These are phyloP conservation scores for Caerostris darwini DNA, from an alignment of 1,140 invertebrate genomes.

Conservation along the genomic window DNA sequence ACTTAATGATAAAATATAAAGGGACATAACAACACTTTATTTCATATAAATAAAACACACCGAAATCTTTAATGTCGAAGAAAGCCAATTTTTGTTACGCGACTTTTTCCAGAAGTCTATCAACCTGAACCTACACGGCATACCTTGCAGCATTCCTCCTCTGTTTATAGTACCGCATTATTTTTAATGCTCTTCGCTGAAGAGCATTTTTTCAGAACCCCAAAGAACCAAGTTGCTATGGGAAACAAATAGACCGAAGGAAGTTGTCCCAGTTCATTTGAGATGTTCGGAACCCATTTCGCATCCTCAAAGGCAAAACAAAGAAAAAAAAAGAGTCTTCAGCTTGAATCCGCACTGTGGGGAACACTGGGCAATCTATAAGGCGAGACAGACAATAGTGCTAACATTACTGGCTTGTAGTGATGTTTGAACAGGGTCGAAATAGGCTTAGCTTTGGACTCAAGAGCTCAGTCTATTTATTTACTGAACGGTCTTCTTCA, in stretches of 20 bases:
- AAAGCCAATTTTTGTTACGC: too few species aligned
- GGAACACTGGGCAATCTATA: constrained; percentile 55
- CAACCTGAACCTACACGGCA: not conserved
- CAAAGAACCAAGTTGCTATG: constrained; percentile 30
- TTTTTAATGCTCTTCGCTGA: not conserved
- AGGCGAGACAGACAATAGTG: constrained; percentile 69
- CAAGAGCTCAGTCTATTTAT: constrained; percentile 73
- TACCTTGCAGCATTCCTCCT: not conserved
- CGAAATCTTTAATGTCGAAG: too few species aligned
- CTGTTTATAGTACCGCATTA: not conserved
- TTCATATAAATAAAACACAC: too few species aligned
- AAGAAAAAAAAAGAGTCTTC: constrained; percentile 45
- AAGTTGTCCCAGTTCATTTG: constrained; percentile 46
- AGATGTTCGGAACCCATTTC: constrained; percentile 49
- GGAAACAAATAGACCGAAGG: not conserved
- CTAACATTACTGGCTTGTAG: constrained; percentile 73
- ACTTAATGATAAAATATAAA: too few species aligned
- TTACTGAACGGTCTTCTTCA: constrained; percentile 66
- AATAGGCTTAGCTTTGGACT: constrained; percentile 72
- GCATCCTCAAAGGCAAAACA: not conserved
- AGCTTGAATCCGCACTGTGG: constrained; percentile 48
- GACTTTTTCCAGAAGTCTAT: not conserved
- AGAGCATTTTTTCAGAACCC: not conserved
- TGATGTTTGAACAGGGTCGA: constrained; percentile 68
- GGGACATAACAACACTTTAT: too few species aligned